Conservation (phyloP, 2,797 vertebrate genomes). For the Sebastes taczanowskii region DNA sequence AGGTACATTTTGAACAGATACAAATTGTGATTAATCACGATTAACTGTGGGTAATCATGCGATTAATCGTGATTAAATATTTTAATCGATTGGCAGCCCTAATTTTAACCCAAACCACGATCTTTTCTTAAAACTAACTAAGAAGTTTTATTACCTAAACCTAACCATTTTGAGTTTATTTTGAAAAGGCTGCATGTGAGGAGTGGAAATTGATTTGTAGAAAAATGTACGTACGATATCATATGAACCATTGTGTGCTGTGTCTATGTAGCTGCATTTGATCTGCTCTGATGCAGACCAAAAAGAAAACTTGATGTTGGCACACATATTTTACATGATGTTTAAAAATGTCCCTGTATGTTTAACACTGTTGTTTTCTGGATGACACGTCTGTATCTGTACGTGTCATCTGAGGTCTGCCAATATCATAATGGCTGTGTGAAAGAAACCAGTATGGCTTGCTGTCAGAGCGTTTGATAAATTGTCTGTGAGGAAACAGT, state of each 20-base stretch:
- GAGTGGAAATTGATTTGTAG: too few species aligned
- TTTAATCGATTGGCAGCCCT: too few species aligned
- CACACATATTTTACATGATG: not conserved
- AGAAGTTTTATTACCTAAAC: too few species aligned
- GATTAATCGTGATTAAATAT: too few species aligned
- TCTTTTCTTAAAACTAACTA: too few species aligned
- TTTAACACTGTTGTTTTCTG: not conserved
- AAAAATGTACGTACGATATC: too few species aligned
- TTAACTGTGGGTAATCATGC: too few species aligned
- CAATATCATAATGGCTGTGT: slow-evolving; percentile 15
- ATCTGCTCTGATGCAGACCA: not conserved
- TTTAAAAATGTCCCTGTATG: not conserved
- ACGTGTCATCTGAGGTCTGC: slow-evolving; percentile 1
- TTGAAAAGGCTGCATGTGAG: too few species aligned
- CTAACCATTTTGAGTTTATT: too few species aligned
- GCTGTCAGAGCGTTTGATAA: slow-evolving; percentile 51
- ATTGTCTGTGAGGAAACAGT: slow-evolving; percentile 41
- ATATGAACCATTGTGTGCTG: not conserved
- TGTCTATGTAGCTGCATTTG: not conserved
- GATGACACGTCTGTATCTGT: not conserved
- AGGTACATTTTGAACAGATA: too few species aligned
- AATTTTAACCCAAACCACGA: too few species aligned
- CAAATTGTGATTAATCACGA: too few species aligned
- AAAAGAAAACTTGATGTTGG: not conserved
- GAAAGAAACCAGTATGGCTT: slow-evolving; percentile 14